Percentiles rank a stretch among this genome's conserved stretches.
These are phyloP conservation scores for Cryptoleucopteryx plumbea DNA, from an alignment of 2,113 vertebrate species.

Conservation along the genomic window DNA sequence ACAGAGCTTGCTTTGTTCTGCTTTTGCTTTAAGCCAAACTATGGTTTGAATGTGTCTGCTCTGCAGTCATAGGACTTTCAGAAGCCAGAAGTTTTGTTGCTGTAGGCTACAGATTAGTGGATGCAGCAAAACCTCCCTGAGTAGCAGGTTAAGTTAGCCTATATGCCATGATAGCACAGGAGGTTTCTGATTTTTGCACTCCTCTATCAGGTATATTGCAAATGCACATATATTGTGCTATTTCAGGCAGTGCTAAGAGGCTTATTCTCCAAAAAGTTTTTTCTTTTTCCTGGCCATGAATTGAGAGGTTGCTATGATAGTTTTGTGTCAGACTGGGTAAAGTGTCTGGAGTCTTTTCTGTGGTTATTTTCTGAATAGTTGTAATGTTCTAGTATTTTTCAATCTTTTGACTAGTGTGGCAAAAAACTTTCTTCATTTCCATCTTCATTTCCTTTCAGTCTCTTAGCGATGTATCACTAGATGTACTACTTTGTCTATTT, in stretches of 20 bases:
- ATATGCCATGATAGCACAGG: background rate
- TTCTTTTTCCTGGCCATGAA: background rate
- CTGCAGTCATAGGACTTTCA: background rate
- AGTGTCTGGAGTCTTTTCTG: background rate
- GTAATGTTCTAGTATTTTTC: background rate
- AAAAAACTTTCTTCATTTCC: slow-evolving; percentile 36
- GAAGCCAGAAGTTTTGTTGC: background rate
- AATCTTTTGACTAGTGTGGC: background rate
- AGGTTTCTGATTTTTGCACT: background rate
- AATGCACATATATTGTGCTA: background rate
- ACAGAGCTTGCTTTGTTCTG: background rate
- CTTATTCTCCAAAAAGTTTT: background rate
- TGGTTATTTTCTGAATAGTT: background rate
- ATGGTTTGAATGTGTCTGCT: background rate
- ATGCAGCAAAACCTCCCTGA: background rate
- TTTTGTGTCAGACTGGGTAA: background rate
- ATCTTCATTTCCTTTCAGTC: slow-evolving; percentile 49
- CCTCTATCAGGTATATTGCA: background rate
- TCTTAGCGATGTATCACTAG: background rate
- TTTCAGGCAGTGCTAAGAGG: background rate
- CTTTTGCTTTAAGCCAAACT: background rate
- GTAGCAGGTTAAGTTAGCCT: background rate
- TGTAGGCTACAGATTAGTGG: background rate
- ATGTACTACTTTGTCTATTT: slow-evolving; percentile 7
- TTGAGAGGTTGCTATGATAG: background rate